Conservation (phyloP, 2,888 invertebrate species). For the Amiota communis region DNA sequence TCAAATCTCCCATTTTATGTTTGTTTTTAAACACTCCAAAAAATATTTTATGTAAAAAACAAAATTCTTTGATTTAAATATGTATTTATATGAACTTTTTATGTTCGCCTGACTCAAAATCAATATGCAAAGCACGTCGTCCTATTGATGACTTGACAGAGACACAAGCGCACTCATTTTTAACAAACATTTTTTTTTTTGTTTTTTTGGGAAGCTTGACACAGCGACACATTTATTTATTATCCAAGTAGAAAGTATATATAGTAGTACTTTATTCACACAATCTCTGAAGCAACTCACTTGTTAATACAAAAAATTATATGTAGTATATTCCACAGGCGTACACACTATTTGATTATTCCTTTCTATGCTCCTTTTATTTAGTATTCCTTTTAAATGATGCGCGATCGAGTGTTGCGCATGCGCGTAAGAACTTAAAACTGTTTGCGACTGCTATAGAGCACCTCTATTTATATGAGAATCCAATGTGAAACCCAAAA, state of each 20-base stretch:
- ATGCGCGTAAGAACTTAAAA: conserved; percentile 61
- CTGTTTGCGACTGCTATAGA: conserved; percentile 56
- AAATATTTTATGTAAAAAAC: too few relatives aligned
- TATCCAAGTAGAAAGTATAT: conserved; percentile 45
- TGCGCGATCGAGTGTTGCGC: conserved; percentile 45
- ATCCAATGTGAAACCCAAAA: conserved; percentile 38
- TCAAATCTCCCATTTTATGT: too few relatives aligned
- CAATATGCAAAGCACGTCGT: too few relatives aligned
- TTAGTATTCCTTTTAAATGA: conserved; percentile 18
- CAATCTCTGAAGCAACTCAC: conserved; percentile 38
- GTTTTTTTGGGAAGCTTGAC: background rate
- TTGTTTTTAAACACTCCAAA: too few relatives aligned
- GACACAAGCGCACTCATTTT: too few relatives aligned
- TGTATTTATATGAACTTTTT: too few relatives aligned
- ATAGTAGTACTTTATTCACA: conserved; percentile 43
- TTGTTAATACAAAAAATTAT: too few relatives aligned
- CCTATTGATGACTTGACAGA: too few relatives aligned
- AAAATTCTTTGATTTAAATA: too few relatives aligned
- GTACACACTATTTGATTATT: conserved; percentile 14
- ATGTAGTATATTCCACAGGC: conserved; percentile 33
- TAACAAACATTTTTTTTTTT: background rate
- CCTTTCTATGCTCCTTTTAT: conserved; percentile 16
- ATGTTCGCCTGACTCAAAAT: too few relatives aligned
- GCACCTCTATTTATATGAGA: conserved; percentile 62
- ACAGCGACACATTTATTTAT: conserved; percentile 29